Conservation (phyloP, 2,113 vertebrate species). For the Tautogolabrus adspersus region DNA sequence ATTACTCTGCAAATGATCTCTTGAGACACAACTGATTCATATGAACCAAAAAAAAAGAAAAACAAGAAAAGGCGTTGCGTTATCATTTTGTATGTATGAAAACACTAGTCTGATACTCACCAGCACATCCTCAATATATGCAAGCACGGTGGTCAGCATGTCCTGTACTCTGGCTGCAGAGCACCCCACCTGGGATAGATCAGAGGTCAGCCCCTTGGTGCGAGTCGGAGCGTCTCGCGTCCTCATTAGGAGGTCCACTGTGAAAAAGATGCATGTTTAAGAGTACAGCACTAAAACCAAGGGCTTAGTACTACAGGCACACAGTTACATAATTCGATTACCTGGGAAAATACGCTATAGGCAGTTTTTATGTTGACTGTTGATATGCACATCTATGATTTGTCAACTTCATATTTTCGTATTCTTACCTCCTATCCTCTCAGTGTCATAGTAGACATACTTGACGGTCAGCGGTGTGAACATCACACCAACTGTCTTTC, state of each 20-base stretch:
- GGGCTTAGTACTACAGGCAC: background rate
- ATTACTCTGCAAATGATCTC: background rate
- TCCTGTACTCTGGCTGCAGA: conserved; percentile 93
- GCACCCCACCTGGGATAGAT: conserved; percentile 92
- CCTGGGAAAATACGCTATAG: no score
- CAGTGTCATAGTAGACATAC: conserved; percentile 95
- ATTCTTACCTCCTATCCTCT: conserved; percentile 93
- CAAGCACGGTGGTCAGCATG: conserved; percentile 91
- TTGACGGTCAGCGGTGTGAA: conserved; percentile 96
- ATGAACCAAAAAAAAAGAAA: background rate
- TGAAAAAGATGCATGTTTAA: background rate
- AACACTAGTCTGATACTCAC: conserved; percentile 79
- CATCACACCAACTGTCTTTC: conserved; percentile 97
- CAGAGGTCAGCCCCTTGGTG: conserved; percentile 94
- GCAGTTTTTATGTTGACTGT: no score
- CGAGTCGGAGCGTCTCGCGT: conserved; percentile 89
- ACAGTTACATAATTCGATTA: no score
- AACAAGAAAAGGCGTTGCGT: background rate
- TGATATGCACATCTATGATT: no score
- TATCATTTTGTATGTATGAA: background rate
- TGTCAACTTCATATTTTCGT: background rate
- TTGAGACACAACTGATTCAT: background rate
- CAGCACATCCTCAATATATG: conserved; percentile 97
- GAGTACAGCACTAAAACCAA: background rate
- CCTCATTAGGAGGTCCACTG: conserved; percentile 96